Conservation (phyloP, 2,888 invertebrate species). For the Ectobius pallidus region DNA sequence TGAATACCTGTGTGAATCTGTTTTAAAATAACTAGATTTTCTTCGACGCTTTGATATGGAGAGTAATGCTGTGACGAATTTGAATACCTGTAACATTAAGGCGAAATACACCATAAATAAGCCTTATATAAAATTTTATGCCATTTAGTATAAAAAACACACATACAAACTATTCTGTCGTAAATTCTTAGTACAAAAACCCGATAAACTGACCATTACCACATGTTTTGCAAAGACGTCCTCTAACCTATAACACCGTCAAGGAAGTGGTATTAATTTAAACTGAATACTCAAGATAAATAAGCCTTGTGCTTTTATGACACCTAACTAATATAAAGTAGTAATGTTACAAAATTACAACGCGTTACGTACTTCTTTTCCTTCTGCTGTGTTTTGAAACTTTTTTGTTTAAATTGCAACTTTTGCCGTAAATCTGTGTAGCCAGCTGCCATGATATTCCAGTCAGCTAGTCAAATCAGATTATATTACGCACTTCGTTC, state of each 20-base stretch:
- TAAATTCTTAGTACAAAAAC: background rate
- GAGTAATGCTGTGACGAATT: slow-evolving; percentile 38
- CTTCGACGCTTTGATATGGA: slow-evolving; percentile 39
- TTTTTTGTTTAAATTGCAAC: slow-evolving; percentile 42
- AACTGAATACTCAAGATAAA: too few relatives aligned
- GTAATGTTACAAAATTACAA: too few relatives aligned
- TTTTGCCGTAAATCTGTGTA: slow-evolving; percentile 43
- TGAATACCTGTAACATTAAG: slow-evolving; percentile 32
- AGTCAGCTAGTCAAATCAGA: background rate
- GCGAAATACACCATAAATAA: background rate
- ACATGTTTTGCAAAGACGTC: background rate
- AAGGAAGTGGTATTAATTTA: too few relatives aligned
- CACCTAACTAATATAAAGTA: background rate
- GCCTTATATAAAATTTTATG: too few relatives aligned
- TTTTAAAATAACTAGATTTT: slow-evolving; percentile 45
- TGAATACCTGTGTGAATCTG: slow-evolving; percentile 56
- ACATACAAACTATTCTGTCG: background rate
- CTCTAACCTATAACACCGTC: background rate
- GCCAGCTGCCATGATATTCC: slow-evolving; percentile 39
- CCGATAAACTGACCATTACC: background rate
- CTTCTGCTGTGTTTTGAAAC: slow-evolving; percentile 34
- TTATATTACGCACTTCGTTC: slow-evolving; percentile 16
- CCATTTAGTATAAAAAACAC: background rate
- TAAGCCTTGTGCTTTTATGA: background rate
- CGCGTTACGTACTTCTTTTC: slow-evolving; percentile 39